phyloP scores from a whole-genome alignment of 2,113 vertebrate genomes.

The Nerophis lumbriciformis region DNA sequence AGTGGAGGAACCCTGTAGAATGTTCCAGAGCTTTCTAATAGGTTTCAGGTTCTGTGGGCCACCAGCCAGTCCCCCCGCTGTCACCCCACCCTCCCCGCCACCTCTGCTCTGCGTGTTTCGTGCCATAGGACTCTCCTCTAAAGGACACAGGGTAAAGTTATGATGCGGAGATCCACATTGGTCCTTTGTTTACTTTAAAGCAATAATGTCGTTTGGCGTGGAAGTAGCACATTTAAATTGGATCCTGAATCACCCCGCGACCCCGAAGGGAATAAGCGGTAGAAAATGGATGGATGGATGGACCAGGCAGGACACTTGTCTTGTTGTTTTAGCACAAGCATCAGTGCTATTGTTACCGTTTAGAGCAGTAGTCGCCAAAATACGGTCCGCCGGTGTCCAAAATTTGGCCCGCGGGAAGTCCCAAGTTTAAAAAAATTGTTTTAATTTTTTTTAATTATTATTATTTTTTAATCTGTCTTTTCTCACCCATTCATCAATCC shows the following conservation, averaged over 20 bases:
- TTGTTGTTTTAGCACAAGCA: not conserved
- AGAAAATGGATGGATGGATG: too few species aligned
- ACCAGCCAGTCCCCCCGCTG: constrained; percentile 50
- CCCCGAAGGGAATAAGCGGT: too few species aligned
- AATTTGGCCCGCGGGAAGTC: too few species aligned
- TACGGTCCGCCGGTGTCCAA: too few species aligned
- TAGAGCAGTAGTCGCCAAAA: not conserved
- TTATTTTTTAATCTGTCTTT: too few species aligned
- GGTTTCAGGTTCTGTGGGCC: constrained; percentile 76
- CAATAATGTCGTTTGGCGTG: not conserved
- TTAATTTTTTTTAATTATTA: too few species aligned
- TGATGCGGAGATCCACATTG: constrained; percentile 23
- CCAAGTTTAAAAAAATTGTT: too few species aligned
- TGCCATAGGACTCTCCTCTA: constrained; percentile 54
- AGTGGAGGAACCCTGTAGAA: constrained; percentile 73
- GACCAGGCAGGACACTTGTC: not conserved
- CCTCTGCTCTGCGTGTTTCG: constrained; percentile 44
- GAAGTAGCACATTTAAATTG: too few species aligned
- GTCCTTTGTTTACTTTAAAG: constrained; percentile 5
- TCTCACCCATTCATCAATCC: too few species aligned
- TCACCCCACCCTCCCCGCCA: constrained; percentile 17
- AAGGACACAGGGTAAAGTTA: constrained; percentile 27
- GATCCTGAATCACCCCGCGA: not conserved
- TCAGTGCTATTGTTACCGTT: not conserved
- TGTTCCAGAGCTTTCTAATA: constrained; percentile 76